Conservation (phyloP, 2,113 vertebrate genomes). For the Mus spicilegus region DNA sequence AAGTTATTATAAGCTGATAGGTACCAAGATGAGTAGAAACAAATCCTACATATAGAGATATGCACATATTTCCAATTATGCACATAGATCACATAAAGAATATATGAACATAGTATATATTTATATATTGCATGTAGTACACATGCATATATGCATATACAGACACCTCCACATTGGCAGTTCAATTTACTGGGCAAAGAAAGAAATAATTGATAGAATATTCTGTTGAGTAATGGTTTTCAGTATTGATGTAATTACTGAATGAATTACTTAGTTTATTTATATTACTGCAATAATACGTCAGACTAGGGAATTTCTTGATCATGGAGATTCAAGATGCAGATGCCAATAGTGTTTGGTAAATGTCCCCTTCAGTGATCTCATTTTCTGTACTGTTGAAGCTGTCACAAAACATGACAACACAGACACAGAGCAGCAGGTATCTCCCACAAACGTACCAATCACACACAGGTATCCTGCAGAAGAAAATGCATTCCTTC, state of each 20-base stretch:
- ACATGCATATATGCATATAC: not conserved
- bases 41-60: not conserved
- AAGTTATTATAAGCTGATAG: not conserved
- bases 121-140: not conserved
- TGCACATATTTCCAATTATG: not conserved
- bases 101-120: not conserved
- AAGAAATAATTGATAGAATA: not conserved
- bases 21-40: not conserved
- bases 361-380: not conserved
- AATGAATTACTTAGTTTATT: not conserved
- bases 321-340: not conserved
- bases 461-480: not conserved
- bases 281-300: not conserved
- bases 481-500: not conserved
- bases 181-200: not conserved
- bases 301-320: not conserved
- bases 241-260: not conserved
- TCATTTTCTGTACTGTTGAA: not conserved
- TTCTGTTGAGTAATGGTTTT: not conserved
- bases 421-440: not conserved
- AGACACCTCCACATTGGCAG: not conserved
- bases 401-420: not conserved
- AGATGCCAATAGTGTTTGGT: not conserved
- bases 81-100: not conserved
- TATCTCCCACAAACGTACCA: not conserved